phyloP scores from a whole-genome alignment of 2,113 vertebrate genomes.

The Anoplopoma fimbria region DNA sequence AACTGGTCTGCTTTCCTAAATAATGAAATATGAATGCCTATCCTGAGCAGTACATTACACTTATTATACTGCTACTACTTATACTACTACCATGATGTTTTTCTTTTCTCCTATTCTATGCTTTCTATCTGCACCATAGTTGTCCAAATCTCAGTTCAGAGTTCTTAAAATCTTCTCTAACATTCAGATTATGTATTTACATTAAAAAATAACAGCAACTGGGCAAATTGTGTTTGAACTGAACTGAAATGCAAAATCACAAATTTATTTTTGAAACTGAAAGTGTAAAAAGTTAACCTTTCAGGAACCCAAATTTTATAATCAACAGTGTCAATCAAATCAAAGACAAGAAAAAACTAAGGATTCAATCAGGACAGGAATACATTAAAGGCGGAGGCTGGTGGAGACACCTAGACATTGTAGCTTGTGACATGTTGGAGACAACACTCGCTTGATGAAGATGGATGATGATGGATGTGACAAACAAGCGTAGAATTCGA shows the following conservation, averaged over 20 bases:
- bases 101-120: not conserved
- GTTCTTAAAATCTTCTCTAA: not conserved
- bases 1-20: too few relatives aligned
- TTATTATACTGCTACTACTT: not conserved
- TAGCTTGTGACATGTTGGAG: not conserved
- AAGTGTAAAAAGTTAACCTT: not conserved
- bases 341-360: not conserved
- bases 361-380: not conserved
- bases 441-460: constrained; percentile 8
- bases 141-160: not conserved
- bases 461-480: not conserved
- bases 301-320: not conserved
- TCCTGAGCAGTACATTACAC: too few relatives aligned
- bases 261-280: not conserved
- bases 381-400: not conserved
- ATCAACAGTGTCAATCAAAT: not conserved
- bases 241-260: not conserved
- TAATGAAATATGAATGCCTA: too few relatives aligned
- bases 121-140: too few relatives aligned
- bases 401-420: not conserved
- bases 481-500: not conserved
- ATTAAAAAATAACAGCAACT: not conserved
- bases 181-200: too few relatives aligned
- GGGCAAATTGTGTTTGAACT: not conserved
- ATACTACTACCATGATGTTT: too few relatives aligned